A percentile compares a stretch with the other conserved stretches of the same genome.
Conservation (phyloP, 2,888 invertebrate species). For the Rhagonycha lutea region DNA sequence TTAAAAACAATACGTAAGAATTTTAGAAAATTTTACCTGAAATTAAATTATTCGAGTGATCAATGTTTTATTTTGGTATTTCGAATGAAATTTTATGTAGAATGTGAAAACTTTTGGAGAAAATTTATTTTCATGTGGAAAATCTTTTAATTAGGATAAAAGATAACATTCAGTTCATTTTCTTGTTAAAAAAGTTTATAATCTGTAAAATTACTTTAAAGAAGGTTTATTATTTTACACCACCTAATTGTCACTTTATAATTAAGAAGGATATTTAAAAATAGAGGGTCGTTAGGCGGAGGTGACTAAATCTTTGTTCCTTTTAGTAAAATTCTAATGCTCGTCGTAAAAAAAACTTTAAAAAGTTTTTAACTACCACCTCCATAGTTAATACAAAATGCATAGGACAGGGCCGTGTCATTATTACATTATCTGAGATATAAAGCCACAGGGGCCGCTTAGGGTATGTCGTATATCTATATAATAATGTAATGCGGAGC, state of each 20-base stretch:
- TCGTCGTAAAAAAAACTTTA: slow-evolving; percentile 30
- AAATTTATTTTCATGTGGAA: not conserved
- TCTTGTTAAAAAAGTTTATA: not conserved
- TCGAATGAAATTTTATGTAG: no score
- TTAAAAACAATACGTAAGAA: no score
- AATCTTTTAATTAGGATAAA: not conserved
- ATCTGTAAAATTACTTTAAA: not conserved
- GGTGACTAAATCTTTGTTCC: slow-evolving; percentile 1
- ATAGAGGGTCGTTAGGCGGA: not conserved
- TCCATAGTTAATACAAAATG: slow-evolving; percentile 45
- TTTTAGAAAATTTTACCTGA: no score
- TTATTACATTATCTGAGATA: slow-evolving; percentile 46
- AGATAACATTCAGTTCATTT: not conserved
- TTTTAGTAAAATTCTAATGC: slow-evolving; percentile 19
- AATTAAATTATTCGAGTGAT: no score
- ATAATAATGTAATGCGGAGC: slow-evolving; percentile 40
- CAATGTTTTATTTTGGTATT: no score
- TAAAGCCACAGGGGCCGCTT: slow-evolving; percentile 43
- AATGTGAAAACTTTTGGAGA: not conserved
- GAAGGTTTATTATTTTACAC: not conserved
- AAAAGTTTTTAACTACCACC: slow-evolving; percentile 45
- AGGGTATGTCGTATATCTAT: slow-evolving; percentile 46
- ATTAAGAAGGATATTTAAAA: not conserved
- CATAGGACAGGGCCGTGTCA: slow-evolving; percentile 45
- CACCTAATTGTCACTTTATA: not conserved